phyloP scores from a whole-genome alignment of 2,113 vertebrate genomes.

The Poeciliopsis occidentalis region DNA sequence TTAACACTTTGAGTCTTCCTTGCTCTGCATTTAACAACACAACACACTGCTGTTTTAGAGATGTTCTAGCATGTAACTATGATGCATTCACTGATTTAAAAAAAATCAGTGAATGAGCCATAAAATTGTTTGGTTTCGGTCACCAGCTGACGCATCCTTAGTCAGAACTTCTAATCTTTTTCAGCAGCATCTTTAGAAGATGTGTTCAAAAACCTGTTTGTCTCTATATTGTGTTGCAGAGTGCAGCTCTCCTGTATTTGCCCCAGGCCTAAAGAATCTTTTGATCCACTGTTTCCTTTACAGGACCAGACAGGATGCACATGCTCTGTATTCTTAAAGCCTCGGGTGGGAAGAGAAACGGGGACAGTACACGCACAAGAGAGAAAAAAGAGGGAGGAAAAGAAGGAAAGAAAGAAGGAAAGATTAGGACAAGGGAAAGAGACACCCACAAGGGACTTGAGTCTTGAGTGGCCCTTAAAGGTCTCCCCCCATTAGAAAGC shows the following conservation, averaged over 20 bases:
- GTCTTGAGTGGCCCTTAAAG: slow-evolving; percentile 73
- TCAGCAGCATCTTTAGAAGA: slow-evolving; percentile 1
- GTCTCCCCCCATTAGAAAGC: slow-evolving; percentile 66
- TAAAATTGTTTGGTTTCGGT: neutral
- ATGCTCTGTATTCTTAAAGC: slow-evolving; percentile 63
- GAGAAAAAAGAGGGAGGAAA: neutral
- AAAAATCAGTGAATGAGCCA: neutral
- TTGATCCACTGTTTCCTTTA: slow-evolving; percentile 57
- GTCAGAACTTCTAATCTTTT: neutral
- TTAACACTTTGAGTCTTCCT: neutral
- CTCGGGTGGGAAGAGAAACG: slow-evolving; percentile 47
- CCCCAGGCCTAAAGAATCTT: slow-evolving; percentile 56
- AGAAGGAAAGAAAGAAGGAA: neutral
- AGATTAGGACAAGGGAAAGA: neutral
- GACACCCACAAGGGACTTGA: slow-evolving; percentile 64
- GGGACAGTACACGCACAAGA: slow-evolving; percentile 13
- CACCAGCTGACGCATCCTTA: neutral
- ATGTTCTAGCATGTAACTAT: neutral
- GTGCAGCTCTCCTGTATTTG: slow-evolving; percentile 44
- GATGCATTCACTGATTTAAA: neutral
- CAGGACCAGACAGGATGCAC: slow-evolving; percentile 66
- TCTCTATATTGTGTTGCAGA: slow-evolving; percentile 39
- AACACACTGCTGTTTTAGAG: neutral
- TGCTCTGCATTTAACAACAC: neutral
- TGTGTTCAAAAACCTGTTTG: slow-evolving; percentile 5